phyloP scores from a whole-genome alignment of 1,140 invertebrate genomes.

The Zaprionus gabonicus region DNA sequence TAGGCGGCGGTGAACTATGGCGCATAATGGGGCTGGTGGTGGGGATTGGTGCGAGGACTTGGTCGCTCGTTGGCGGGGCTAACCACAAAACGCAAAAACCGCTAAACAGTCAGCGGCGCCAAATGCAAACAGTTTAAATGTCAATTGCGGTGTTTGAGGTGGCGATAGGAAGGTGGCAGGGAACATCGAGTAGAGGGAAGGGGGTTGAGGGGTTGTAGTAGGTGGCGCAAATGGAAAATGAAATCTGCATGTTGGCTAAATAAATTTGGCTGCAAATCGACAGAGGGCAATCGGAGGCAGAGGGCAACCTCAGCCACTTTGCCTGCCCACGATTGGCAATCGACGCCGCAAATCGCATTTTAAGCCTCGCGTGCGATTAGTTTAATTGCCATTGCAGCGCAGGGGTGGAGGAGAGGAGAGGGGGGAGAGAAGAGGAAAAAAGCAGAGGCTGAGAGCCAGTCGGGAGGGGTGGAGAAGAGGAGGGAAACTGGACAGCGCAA shows the following conservation, averaged over 20 bases:
- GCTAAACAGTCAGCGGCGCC: slow-evolving; percentile 58
- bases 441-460: not conserved
- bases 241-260: slow-evolving; percentile 53
- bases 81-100: slow-evolving; percentile 64
- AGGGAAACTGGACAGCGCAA: slow-evolving; percentile 47
- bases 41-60: not conserved
- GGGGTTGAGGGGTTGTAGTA: not conserved
- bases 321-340: slow-evolving; percentile 57
- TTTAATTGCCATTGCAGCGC: slow-evolving; percentile 74
- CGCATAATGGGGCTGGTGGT: not conserved
- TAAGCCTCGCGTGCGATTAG: slow-evolving; percentile 84
- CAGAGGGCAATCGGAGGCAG: slow-evolving; percentile 30
- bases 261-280: slow-evolving; percentile 70
- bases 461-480: not conserved
- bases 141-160: slow-evolving; percentile 42
- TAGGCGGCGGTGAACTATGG: slow-evolving; percentile 41
- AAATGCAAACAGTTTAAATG: slow-evolving; percentile 71
- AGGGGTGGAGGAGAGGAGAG: not conserved
- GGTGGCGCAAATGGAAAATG: slow-evolving; percentile 22
- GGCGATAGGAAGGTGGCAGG: not conserved
- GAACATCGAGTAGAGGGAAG: not conserved
- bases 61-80: not conserved
- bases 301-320: not conserved
- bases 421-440: not conserved
- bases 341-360: slow-evolving; percentile 82